Percentiles rank a stretch among this genome's conserved stretches.
phyloP scores from a whole-genome alignment of 2,797 vertebrate genomes.

The Pogonophryne albipinna region DNA sequence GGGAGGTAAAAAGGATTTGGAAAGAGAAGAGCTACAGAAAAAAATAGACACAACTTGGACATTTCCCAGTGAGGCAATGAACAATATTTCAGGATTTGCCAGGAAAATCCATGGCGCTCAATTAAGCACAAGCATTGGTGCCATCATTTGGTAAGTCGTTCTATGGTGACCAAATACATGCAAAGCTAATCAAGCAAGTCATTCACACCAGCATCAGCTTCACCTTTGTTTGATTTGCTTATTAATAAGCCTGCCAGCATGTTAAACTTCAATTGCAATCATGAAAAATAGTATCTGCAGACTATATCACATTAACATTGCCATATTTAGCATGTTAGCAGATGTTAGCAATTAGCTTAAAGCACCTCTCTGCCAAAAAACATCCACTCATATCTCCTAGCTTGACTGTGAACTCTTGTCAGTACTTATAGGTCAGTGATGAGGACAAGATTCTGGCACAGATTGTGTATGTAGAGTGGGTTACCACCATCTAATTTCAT shows the following conservation, averaged over 20 bases:
- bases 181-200: neutral
- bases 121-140: neutral
- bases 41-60: neutral
- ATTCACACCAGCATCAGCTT: neutral
- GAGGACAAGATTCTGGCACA: slow-evolving; percentile 24
- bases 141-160: neutral
- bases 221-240: neutral
- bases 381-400: neutral
- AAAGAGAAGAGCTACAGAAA: neutral
- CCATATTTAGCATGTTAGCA: neutral
- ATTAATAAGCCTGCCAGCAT: too few relatives aligned
- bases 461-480: slow-evolving; percentile 12
- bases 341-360: neutral
- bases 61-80: neutral
- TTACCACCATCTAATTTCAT: slow-evolving; percentile 33
- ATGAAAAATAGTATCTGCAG: neutral
- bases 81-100: neutral
- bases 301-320: neutral
- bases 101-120: neutral
- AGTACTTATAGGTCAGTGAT: neutral
- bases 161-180: neutral
- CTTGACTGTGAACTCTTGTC: neutral
- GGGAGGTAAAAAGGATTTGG: neutral
- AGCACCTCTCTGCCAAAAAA: neutral
- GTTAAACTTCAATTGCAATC: neutral